phyloP scores from a whole-genome alignment of 2,113 vertebrate species.

The Trogon melanurus region DNA sequence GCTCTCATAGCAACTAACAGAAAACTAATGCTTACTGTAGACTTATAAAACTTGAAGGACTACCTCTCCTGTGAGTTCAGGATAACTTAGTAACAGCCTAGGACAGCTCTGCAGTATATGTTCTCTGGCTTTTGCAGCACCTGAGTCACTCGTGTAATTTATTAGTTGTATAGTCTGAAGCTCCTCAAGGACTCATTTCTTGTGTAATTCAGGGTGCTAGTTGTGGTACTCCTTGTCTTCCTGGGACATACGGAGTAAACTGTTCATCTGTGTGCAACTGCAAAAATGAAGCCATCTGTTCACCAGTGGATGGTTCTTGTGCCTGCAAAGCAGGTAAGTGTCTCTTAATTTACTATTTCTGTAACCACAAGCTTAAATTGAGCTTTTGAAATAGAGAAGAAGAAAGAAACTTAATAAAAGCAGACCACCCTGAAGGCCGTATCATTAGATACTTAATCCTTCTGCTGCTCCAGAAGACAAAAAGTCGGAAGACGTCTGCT shows the following conservation, averaged over 20 bases:
- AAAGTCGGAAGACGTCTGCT: not conserved
- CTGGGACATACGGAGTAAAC: conserved; percentile 85
- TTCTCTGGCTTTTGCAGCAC: not conserved
- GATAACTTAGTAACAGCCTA: not conserved
- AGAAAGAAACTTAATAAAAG: not conserved
- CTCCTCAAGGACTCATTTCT: not conserved
- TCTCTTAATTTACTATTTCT: not conserved
- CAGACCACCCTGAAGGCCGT: not conserved
- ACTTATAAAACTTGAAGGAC: not conserved
- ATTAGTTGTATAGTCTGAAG: not conserved
- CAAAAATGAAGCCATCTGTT: conserved; percentile 88
- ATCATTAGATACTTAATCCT: not conserved
- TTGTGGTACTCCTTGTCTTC: conserved; percentile 85
- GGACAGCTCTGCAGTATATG: not conserved
- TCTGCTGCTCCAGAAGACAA: not conserved
- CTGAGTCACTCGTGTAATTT: not conserved
- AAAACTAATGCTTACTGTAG: not conserved
- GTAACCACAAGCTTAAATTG: not conserved
- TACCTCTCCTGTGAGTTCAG: not conserved
- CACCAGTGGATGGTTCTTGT: conserved; percentile 92
- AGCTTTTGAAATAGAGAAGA: not conserved
- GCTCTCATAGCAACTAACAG: not conserved
- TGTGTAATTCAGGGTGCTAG: conserved; percentile 76
- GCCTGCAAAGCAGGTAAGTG: conserved; percentile 89
- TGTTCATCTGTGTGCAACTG: conserved; percentile 90